Conservation (phyloP, 1,140 invertebrate species). For the Solen grandis region DNA sequence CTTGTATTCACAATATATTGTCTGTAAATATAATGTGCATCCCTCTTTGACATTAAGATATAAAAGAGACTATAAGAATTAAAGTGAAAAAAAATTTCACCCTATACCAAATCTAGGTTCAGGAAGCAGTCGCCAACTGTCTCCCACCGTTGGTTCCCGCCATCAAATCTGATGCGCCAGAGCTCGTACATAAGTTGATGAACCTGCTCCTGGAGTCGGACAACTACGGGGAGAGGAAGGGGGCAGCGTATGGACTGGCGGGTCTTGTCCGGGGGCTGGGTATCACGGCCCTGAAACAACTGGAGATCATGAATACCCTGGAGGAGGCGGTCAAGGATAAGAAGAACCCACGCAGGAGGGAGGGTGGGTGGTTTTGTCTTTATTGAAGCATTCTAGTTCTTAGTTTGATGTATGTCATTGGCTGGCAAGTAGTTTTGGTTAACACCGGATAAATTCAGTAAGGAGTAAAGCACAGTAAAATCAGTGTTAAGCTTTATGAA, state of each 20-base stretch:
- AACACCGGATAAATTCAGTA: no score
- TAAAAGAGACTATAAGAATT: no score
- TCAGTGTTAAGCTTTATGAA: no score
- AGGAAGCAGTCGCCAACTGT: constrained; percentile 98
- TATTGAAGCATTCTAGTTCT: background rate
- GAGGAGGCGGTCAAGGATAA: constrained; percentile 98
- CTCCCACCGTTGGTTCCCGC: constrained; percentile 95
- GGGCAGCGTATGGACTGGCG: constrained; percentile 81
- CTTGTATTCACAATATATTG: no score
- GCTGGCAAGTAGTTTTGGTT: background rate
- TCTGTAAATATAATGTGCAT: no score
- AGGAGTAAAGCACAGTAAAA: no score
- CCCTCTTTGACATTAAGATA: no score
- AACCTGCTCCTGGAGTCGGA: constrained; percentile 93
- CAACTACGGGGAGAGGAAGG: constrained; percentile 96
- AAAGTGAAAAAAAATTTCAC: no score
- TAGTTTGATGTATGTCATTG: background rate
- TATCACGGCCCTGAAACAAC: constrained; percentile 95
- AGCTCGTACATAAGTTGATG: constrained; percentile 93
- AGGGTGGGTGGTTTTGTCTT: constrained; percentile 84
- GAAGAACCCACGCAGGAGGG: constrained; percentile 95
- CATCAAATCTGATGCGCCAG: constrained; percentile 93
- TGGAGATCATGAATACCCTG: constrained; percentile 96
- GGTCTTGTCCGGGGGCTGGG: constrained; percentile 95
- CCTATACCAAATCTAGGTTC: no score